Evolutionary conservation across 2,113 vertebrate species (phyloP), one percentile per base, ranked within the genome.

Genomic region (Ammodytes marinus): DNA sequence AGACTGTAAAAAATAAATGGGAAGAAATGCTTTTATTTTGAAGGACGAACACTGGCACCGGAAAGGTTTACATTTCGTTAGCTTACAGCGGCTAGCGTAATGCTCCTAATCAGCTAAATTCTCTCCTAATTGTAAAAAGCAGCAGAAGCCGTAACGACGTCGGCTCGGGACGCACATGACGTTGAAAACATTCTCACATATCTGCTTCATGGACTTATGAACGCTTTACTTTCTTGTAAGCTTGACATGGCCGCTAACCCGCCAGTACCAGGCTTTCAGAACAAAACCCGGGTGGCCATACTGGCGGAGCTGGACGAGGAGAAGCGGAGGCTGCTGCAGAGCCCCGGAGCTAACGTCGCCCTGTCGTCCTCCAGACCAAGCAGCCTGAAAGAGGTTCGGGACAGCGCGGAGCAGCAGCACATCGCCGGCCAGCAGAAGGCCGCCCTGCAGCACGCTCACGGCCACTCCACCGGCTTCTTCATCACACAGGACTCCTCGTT

Each of bases 401-500:
- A 99, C 74, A 97, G 97, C 4, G 98, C 97, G 0, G 98, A 99
- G 83, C 98, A 98, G 69, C 98, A 99, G 94, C 98, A 99, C 81
- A 99, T 99, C 0, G 98, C 97, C 47, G 97, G 97, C 45, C 98
- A 99, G 50, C 98, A 99, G 92, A 99, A 99, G 91, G 97, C 98
- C 74, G 98, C 98, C 13, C 80, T 99, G 84, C 94, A 99, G 97
- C 98, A 99, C 0, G 98, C 98, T 5, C 98, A 99, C 0, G 95
- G 96, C 73, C 98, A 99, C 88, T 99, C 98, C 4, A 97, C 97
- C 11, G 98, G 97, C 87, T 99, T 97, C 93, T 99, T 99, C 95
- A 98, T 99, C 94, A 99, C 98, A 35, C 98, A 99, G 89, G 98
- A 99, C 91, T 99, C 98, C 17, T 97, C 98, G 0, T 99, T 99